phyloP scores from a whole-genome alignment of 2,888 invertebrate genomes.

The Caenorhabditis sulstoni region DNA sequence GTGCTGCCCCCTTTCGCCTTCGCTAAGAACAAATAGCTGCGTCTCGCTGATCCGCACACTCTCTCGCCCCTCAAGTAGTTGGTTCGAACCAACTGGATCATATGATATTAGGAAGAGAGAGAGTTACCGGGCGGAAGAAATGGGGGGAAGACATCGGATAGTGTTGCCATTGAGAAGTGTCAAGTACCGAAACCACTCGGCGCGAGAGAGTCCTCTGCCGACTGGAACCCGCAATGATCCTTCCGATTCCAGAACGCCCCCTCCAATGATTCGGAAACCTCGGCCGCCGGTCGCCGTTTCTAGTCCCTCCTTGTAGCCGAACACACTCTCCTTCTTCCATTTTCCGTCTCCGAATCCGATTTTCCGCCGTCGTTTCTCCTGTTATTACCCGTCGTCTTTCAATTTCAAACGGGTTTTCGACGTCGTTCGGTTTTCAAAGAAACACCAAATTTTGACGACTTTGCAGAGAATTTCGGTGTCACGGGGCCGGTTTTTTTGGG shows the following conservation, averaged over 20 bases:
- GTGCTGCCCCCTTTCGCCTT: conserved; percentile 18
- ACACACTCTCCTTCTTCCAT: not conserved
- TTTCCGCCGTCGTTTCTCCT: conserved; percentile 16
- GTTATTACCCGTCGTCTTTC: conserved; percentile 28
- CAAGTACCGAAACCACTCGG: conserved; percentile 58
- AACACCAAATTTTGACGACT: conserved; percentile 27
- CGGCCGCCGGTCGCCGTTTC: too few species aligned
- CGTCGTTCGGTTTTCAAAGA: conserved; percentile 34
- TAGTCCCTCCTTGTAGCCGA: too few species aligned
- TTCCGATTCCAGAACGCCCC: too few species aligned
- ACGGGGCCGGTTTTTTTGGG: conserved; percentile 20
- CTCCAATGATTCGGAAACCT: not conserved
- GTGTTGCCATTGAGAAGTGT: conserved; percentile 41
- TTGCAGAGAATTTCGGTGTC: conserved; percentile 26
- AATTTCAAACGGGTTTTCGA: conserved; percentile 36
- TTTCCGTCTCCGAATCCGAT: conserved; percentile 10
- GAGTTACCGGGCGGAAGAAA: conserved; percentile 30
- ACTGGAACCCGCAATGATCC: too few species aligned
- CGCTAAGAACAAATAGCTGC: conserved; percentile 45
- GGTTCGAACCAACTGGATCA: conserved; percentile 63
- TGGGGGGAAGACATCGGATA: conserved; percentile 43
- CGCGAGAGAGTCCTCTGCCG: not conserved
- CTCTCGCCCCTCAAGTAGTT: conserved; percentile 46
- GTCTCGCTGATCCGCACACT: conserved; percentile 25
- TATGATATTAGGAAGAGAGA: conserved; percentile 50